Base-by-base conservation (phyloP, 2,113 vertebrate genomes). In the Dipodomys stephensi region DNA sequence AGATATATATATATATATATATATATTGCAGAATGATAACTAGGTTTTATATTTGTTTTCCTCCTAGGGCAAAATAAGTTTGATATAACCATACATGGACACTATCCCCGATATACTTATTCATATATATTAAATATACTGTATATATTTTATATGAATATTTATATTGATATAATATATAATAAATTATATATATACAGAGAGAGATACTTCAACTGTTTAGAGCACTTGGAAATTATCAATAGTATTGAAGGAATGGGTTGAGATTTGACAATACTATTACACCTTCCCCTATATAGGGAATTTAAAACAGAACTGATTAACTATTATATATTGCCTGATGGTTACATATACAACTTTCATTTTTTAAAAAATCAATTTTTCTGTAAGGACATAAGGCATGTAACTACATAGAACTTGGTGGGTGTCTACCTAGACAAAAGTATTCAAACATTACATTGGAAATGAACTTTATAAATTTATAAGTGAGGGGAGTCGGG, bases 331-430 rank as follows among this genome's bases (percentile, higher is more conserved):
- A 7, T 49, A 53, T 62, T 39, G 18, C 53, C 65, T 10, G 1
- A 85, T 39, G 2, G 10, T 27, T 82, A 73, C 1, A 86, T 2
- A 6, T 35, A 83, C 11, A 79, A 80, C 1, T 49, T 81, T 80
- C 32, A 39, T 44, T 27, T 92, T 83, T 64, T 15, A 2, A 80
- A 57, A 87, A 83, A 69, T 86, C 16, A 49, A 9, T 83, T 78
- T 91, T 87, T 77, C 20, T 68, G 4, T 77, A 82, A 83, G 49
- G 12, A 92, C 44, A 92, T 30, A 91, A 86, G 80, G 4, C 7
- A 82, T 57, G 7, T 39, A 88, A 67, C 71, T 92, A 82, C 4
- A n/a, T 82, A 90, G 19, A 74, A 64, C 1, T 39, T 46, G 2
- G 35, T 71, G 16, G 1, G 13, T 44, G 11, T 68, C 62, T 80